phyloP scores from a whole-genome alignment of 2,797 vertebrate genomes.

The Bufotes viridis region DNA sequence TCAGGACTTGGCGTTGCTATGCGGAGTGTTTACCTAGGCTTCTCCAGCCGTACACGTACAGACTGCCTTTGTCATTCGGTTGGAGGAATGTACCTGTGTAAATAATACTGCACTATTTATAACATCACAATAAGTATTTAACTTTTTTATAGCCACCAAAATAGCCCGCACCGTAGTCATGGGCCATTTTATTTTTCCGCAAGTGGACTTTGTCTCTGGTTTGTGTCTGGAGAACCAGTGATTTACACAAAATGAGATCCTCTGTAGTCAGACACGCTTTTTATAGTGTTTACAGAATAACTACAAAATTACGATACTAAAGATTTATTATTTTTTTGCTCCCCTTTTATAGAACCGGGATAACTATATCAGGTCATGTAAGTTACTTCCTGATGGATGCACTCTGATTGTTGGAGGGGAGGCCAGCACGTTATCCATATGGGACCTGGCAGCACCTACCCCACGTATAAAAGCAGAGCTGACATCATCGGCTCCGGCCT shows the following conservation, averaged over 20 bases:
- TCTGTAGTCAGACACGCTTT: too few relatives aligned
- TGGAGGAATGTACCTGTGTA: conserved; percentile 45
- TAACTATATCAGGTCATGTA: conserved; percentile 86
- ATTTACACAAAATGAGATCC: too few relatives aligned
- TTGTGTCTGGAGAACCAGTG: neutral
- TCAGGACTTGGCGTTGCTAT: conserved; percentile 50
- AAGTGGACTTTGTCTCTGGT: neutral
- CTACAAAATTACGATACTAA: too few relatives aligned
- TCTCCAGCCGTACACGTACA: conserved; percentile 32
- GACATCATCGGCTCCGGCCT: conserved; percentile 83
- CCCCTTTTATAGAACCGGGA: conserved; percentile 80
- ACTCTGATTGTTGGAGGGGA: conserved; percentile 84
- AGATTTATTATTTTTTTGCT: neutral
- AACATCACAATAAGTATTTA: neutral
- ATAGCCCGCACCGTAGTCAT: neutral
- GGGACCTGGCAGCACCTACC: conserved; percentile 84
- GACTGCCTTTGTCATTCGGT: conserved; percentile 50
- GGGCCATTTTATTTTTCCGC: neutral
- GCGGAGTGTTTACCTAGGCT: conserved; percentile 52
- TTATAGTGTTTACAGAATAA: too few relatives aligned
- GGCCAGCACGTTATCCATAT: conserved; percentile 84
- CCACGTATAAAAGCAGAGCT: conserved; percentile 84
- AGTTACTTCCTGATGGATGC: conserved; percentile 82
- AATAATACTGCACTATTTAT: conserved; percentile 45
- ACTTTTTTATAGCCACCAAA: neutral